phyloP scores from a whole-genome alignment of 1,140 invertebrate species.

The Drosophila ficusphila region DNA sequence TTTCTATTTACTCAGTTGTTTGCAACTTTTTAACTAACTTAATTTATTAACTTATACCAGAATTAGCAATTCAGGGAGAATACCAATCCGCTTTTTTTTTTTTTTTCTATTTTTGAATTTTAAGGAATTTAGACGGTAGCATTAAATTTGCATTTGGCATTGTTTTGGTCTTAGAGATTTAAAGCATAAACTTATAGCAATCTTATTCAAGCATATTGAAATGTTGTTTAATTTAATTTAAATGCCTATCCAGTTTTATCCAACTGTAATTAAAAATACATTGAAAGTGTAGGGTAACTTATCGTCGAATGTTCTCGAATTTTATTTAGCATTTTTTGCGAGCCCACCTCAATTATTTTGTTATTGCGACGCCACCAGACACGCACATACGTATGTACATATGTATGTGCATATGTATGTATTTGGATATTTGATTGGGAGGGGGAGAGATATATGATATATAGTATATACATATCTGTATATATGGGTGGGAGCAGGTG shows the following conservation, averaged over 20 bases:
- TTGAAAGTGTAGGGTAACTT: not conserved
- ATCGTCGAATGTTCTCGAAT: not conserved
- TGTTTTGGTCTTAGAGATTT: too few relatives aligned
- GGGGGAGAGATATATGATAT: conserved; percentile 6
- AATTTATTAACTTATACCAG: not conserved
- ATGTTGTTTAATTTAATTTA: too few relatives aligned
- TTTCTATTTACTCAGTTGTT: conserved; percentile 16
- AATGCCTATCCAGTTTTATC: too few relatives aligned
- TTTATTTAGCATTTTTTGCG: conserved; percentile 5
- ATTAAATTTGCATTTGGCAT: too few relatives aligned
- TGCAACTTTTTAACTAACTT: not conserved
- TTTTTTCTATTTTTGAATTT: not conserved
- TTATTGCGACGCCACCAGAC: conserved; percentile 42
- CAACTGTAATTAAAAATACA: not conserved
- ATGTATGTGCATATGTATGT: not conserved
- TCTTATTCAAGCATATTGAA: too few relatives aligned
- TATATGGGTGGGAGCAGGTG: conserved; percentile 28
- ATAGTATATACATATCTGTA: conserved; percentile 1
- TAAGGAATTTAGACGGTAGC: too few relatives aligned
- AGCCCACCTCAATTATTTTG: conserved; percentile 60
- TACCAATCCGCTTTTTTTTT: not conserved
- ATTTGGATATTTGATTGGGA: conserved; percentile 10
- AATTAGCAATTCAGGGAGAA: not conserved
- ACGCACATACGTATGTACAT: conserved; percentile 11
- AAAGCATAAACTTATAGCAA: too few relatives aligned